These are phyloP conservation scores for Ciconia boyciana DNA, from an alignment of 2,113 vertebrate genomes.

Conservation along the genomic window DNA sequence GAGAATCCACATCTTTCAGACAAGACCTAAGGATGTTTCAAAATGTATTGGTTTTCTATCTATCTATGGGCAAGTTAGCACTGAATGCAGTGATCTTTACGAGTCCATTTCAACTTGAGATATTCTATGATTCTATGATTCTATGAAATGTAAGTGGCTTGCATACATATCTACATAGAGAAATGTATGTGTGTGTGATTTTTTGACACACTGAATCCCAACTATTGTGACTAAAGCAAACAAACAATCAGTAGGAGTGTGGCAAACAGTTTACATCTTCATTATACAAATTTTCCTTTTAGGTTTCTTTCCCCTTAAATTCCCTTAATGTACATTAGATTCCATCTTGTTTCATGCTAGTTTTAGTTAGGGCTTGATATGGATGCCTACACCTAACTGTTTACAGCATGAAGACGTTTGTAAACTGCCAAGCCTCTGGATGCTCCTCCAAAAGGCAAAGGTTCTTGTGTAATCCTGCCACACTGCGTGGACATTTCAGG, in stretches of 20 bases:
- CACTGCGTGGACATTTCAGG: neutral
- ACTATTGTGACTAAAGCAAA: neutral
- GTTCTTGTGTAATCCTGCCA: neutral
- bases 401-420: neutral
- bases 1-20: neutral
- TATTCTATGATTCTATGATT: neutral
- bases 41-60: neutral
- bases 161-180: neutral
- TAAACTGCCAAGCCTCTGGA: neutral
- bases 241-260: neutral
- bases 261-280: neutral
- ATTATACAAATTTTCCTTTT: neutral
- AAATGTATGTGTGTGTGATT: neutral
- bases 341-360: neutral
- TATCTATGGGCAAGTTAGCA: neutral
- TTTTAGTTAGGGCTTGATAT: neutral
- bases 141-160: neutral
- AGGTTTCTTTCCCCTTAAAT: neutral
- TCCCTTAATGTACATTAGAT: rapidly evolving
- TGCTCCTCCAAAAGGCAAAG: neutral
- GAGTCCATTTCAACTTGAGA: neutral
- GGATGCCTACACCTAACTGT: neutral
- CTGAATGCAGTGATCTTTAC: neutral
- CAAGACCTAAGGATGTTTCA: neutral
- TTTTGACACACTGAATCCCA: neutral